Evolutionary conservation across 1,140 invertebrate species (phyloP), one percentile per base, ranked within the genome.

Genomic region (Oreohelix idahoensis): DNA sequence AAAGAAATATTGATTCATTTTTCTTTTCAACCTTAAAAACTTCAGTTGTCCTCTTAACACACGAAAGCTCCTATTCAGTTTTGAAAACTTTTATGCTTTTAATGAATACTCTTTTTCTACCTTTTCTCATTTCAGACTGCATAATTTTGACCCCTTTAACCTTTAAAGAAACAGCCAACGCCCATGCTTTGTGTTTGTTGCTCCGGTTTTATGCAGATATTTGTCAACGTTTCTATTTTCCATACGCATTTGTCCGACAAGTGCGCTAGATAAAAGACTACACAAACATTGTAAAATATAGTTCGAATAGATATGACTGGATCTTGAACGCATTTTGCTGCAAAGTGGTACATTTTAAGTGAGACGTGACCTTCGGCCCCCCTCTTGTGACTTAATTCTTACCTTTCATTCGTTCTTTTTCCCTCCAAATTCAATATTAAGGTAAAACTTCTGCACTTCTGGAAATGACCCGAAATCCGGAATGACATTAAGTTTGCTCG

Each of bases 241-340:
- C 63, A 66, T 17, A 4, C n/a, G 29, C 63, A 66, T 66, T 32
- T 66, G 29, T 66, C 5, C 63, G 5, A 15, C 29, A 29, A 32
- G 63, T 32, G n/a, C 29, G 8, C 4, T n/a, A 66, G 32, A 66
- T 66, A 66, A 66, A 66, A 66, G 63, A 32, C 29, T 32, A 17
- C 63, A 66, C 63, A 66, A 66, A 66, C 29, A 66, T 32, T 66
- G 63, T 66, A 66, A 66, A 29, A 29, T 66, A 32, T 66, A 66
- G 23, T 10, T 58, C 15, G 53, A n/a, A 58, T 20, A 58, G 53
- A 58, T 58, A 58, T n/a, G 53, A 58, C 53, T 58, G 1, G 2
- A 58, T 11, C 17, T 15, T n/a, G 17, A 58, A 23, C 20, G 23
- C 26, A 58, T n/a, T 23, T 4, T 2, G 10, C 53, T 45, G 15